Base-by-base conservation (phyloP, 2,113 vertebrate genomes). In the Cottus gobio region DNA sequence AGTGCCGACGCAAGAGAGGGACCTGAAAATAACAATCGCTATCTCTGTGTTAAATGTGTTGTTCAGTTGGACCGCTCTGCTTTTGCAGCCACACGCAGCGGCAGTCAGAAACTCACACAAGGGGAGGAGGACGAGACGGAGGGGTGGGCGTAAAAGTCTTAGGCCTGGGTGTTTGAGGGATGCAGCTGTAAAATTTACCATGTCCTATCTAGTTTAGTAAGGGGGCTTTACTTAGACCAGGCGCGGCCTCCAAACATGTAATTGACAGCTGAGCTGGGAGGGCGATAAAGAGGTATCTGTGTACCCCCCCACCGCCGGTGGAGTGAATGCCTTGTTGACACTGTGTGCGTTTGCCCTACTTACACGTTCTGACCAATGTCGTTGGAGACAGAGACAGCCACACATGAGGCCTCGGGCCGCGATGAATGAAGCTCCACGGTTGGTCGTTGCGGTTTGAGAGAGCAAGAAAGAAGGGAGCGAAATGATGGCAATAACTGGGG, bases 141-240 rank as follows among this genome's bases (percentile, higher is more conserved):
- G 66, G 46, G 66, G 48, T 52, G 20, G 77, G 76, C 11, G 26
- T 50, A 22, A 60, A 71, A 77, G 66, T 78, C 54, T 80, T 30
- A 39, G 63, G 58, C 62, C 48, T 10, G 44, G 39, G 37, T 82
- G 65, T 90, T 76, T 70, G 76, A 80, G 84, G 84, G 87, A 80
- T 12, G 6, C 65, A 87, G 79, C 78, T 93, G 91, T 80, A 77
- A 90, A 85, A 90, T 91, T 20, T 88, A 86, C 50, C 92, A 84
- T 75, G 75, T 87, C 89, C 88, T 80, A 13, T 84, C 85, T 24
- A 91, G 82, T 46, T 87, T 56, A 70, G 70, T 46, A 36, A 73
- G 74, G 57, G 24, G 56, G 72, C 89, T 90, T 87, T 77, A 84
- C 85, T 88, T 80, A 89, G 91, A 69, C 56, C 44, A 50, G 83